phyloP scores from a whole-genome alignment of 2,113 vertebrate genomes.

The Motacilla alba region DNA sequence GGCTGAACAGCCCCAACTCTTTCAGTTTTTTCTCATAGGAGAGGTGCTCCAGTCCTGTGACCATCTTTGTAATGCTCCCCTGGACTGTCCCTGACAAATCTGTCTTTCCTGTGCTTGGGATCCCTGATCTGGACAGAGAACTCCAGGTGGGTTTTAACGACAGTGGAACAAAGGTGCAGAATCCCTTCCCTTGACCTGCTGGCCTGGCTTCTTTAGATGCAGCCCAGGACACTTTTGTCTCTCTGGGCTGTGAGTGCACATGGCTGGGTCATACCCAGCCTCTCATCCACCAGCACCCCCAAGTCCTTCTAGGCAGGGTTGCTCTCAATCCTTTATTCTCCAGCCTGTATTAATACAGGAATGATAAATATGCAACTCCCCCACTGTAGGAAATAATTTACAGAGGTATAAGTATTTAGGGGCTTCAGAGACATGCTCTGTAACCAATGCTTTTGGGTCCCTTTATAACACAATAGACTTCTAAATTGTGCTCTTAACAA shows the following conservation, averaged over 20 bases:
- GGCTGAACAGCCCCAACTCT: background rate
- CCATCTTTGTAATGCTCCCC: background rate
- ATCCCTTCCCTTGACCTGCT: rapidly evolving
- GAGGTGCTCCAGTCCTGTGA: background rate
- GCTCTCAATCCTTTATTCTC: background rate
- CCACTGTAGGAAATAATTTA: background rate
- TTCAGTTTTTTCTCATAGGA: background rate
- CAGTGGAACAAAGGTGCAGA: no score
- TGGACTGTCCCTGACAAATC: background rate
- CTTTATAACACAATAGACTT: background rate
- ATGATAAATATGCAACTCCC: background rate
- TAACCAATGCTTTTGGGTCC: background rate
- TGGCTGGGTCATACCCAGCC: background rate
- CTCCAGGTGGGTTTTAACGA: rapidly evolving
- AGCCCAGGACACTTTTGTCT: rapidly evolving
- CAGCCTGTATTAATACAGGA: background rate
- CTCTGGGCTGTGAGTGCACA: rapidly evolving
- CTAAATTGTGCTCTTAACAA: background rate
- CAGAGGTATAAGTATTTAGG: background rate
- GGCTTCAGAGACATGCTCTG: rapidly evolving
- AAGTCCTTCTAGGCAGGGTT: background rate
- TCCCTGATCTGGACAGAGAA: background rate
- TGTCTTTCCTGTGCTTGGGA: background rate
- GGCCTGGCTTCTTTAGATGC: rapidly evolving
- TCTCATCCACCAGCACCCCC: background rate